Percentiles rank a stretch among this genome's conserved stretches.
Evolutionary conservation across 2,797 vertebrate species (phyloP).

Genomic region (Sebastes hopkinsi): DNA sequence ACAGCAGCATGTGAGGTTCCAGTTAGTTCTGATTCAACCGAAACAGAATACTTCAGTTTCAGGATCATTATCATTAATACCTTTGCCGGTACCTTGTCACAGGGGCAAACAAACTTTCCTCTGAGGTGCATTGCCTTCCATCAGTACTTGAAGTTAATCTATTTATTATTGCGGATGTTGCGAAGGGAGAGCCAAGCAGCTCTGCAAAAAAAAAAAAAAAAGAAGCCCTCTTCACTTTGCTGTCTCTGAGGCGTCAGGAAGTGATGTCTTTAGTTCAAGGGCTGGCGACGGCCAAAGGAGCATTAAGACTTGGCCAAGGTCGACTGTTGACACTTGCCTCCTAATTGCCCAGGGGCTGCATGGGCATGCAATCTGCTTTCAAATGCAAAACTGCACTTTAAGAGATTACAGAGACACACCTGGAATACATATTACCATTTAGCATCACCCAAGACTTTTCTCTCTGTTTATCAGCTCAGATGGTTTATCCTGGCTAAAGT

Average conservation of each 20-base stretch:
- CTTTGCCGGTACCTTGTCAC: conserved; percentile 1
- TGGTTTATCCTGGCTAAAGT: conserved; percentile 19
- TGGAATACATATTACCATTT: conserved; percentile 72
- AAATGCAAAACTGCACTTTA: conserved; percentile 79
- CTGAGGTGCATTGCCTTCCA: conserved; percentile 17
- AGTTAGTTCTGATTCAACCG: not conserved
- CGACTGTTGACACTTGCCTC: conserved; percentile 67
- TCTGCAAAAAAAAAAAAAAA: not conserved
- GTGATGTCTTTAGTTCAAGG: conserved; percentile 58
- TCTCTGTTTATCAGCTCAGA: conserved; percentile 47
- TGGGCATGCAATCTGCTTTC: conserved; percentile 67
- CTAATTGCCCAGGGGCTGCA: conserved; percentile 65
- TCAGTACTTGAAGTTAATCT: conserved; percentile 38
- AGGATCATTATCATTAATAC: conserved; percentile 18
- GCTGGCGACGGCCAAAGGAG: conserved; percentile 57
- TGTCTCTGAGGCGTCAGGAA: conserved; percentile 34
- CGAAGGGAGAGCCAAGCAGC: conserved; percentile 9
- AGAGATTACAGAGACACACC: conserved; percentile 73
- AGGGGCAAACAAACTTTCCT: conserved; percentile 11
- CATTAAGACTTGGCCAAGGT: conserved; percentile 74
- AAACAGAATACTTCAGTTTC: not conserved
- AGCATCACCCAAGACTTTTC: conserved; percentile 52
- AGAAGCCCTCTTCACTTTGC: not conserved
- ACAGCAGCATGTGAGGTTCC: not conserved
- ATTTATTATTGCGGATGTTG: conserved; percentile 38